These are phyloP conservation scores for Gastrophysa polygoni DNA, from an alignment of 2,888 invertebrate species.

Conservation along the genomic window DNA sequence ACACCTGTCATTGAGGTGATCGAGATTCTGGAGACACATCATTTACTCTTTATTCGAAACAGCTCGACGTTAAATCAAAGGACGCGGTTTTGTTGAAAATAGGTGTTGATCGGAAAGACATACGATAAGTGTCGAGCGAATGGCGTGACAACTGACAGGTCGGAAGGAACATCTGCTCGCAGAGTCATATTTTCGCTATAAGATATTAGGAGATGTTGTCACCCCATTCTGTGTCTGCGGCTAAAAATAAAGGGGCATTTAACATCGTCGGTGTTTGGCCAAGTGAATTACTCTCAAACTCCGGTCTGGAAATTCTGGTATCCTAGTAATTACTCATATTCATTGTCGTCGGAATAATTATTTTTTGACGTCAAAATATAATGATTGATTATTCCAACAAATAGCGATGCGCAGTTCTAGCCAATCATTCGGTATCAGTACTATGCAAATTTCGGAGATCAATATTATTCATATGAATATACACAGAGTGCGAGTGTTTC, in stretches of 20 bases:
- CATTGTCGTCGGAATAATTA: too few relatives aligned
- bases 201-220: slow-evolving; percentile 28
- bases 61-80: slow-evolving; percentile 10
- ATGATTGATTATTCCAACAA: too few relatives aligned
- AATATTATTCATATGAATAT: too few relatives aligned
- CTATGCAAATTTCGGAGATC: too few relatives aligned
- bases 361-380: too few relatives aligned
- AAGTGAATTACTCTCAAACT: slow-evolving; percentile 28
- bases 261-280: slow-evolving; percentile 25
- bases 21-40: neutral
- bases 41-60: slow-evolving; percentile 1
- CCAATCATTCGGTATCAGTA: too few relatives aligned
- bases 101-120: slow-evolving; percentile 31
- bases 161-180: slow-evolving; percentile 24
- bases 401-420: too few relatives aligned
- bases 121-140: slow-evolving; percentile 26
- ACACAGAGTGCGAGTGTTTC: too few relatives aligned
- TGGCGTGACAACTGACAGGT: slow-evolving; percentile 24
- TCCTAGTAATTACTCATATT: neutral
- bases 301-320: slow-evolving; percentile 4
- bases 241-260: slow-evolving; percentile 27
- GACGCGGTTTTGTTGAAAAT: slow-evolving; percentile 24
- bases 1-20: neutral
- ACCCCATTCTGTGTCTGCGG: slow-evolving; percentile 22
- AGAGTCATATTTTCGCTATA: slow-evolving; percentile 30